Evolutionary conservation across 2,113 vertebrate species (phyloP), one percentile per base, ranked within the genome.

Genomic region (Eclectus roratus): DNA sequence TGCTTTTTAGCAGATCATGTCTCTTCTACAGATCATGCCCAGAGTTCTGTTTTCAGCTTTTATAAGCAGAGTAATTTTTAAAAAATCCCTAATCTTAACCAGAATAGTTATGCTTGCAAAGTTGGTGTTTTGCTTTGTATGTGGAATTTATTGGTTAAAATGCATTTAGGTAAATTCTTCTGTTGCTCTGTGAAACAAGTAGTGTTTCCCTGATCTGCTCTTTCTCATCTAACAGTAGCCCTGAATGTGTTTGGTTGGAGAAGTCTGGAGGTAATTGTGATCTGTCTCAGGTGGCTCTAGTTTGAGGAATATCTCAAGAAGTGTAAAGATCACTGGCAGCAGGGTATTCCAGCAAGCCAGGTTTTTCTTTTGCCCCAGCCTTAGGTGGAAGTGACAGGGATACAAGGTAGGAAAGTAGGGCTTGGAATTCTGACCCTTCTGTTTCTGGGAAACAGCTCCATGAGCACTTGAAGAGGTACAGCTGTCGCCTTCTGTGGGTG

Each of bases 101-200:
- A 3, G 37, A 25, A 4, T 1, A 18, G 19, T 64, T 58, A 2
- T 0, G 0, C 17, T 58, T 47, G 39, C n/a, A 2, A 12, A 29
- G 5, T 16, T 29, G 3, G 9, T 2, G 33, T 17, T 71, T 71
- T 55, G 20, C 1, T 69, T 47, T 33, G 27, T 27, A 5, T 37
- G 20, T 12, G 33, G 9, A 52, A 21, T 3, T 20, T n/a, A 31
- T 6, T 60, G 2, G 7, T 47, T 78, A 8, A 78, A 64, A 52
- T 52, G 33, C 35, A 0, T 17, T 43, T 37, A 31, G 64, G 12
- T 53, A 11, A 81, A 61, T 27, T 56, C 41, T 73, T 43, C 25
- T 81, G 15, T 37, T 69, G 14, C 11, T 0, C 52, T 19, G 27
- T 21, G 35, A 29, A 19, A 39, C 11, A 28, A 2, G 35, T 31